Conservation (phyloP, 2,888 invertebrate genomes). For the Periphyllus acericola region DNA sequence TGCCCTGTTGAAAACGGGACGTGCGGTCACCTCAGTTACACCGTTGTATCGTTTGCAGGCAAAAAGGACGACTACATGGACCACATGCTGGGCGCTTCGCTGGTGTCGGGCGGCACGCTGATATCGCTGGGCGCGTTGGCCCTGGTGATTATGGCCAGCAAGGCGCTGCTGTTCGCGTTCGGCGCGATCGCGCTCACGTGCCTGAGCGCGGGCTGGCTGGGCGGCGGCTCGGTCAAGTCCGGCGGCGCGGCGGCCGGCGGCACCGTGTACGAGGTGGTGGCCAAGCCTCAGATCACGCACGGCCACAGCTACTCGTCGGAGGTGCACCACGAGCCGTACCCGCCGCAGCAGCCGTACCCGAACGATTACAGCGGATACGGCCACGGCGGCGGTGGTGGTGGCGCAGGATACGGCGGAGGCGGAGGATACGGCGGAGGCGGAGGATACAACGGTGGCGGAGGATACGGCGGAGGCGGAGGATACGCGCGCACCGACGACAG, state of each 20-base stretch:
- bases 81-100: slow-evolving; percentile 68
- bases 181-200: slow-evolving; percentile 80
- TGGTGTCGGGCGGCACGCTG: slow-evolving; percentile 77
- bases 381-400: not conserved
- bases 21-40: too few relatives aligned
- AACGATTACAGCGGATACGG: not conserved
- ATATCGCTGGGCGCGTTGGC: slow-evolving; percentile 80
- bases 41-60: not conserved
- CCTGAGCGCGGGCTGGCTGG: slow-evolving; percentile 74
- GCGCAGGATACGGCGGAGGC: not conserved
- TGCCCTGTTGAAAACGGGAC: too few relatives aligned
- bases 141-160: slow-evolving; percentile 82
- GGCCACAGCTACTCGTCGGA: slow-evolving; percentile 76
- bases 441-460: not conserved
- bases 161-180: slow-evolving; percentile 83
- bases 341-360: slow-evolving; percentile 69
- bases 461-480: not conserved
- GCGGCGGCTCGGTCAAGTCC: slow-evolving; percentile 69
- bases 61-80: slow-evolving; percentile 11
- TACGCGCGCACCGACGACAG: not conserved
- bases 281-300: slow-evolving; percentile 81
- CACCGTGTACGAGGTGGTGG: slow-evolving; percentile 85
- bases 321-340: slow-evolving; percentile 74
- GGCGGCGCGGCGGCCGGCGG: slow-evolving; percentile 66
- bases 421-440: not conserved